A percentile compares a stretch with the other conserved stretches of the same genome.
These are phyloP conservation scores for Apodemus speciosus DNA, from an alignment of 2,113 vertebrate genomes.

Conservation along the genomic window DNA sequence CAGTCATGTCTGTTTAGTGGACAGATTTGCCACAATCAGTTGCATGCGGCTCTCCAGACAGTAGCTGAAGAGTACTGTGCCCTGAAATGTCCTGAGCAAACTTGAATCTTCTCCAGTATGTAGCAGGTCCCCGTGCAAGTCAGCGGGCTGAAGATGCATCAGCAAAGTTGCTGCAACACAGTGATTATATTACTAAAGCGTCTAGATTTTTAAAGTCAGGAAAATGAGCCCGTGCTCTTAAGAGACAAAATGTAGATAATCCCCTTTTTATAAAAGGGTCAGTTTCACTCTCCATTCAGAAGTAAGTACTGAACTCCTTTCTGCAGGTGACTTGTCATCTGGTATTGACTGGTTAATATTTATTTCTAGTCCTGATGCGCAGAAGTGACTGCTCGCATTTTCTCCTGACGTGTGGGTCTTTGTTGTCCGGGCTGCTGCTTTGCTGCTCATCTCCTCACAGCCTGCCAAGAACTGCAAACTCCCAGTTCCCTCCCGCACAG, in stretches of 20 bases:
- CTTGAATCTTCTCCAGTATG: slow-evolving; percentile 76
- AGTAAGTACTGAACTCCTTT: slow-evolving; percentile 67
- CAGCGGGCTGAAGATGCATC: slow-evolving; percentile 62
- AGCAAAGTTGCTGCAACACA: slow-evolving; percentile 71
- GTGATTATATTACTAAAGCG: slow-evolving; percentile 62
- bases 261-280: slow-evolving; percentile 77
- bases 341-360: slow-evolving; percentile 63
- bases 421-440: slow-evolving; percentile 23
- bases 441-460: slow-evolving; percentile 46
- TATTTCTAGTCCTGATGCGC: slow-evolving; percentile 58
- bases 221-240: slow-evolving; percentile 69
- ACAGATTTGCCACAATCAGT: slow-evolving; percentile 51
- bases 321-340: slow-evolving; percentile 67
- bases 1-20: slow-evolving; percentile 35
- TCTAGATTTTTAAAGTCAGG: slow-evolving; percentile 65
- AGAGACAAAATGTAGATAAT: slow-evolving; percentile 65
- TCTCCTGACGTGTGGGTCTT: slow-evolving; percentile 59
- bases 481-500: neutral
- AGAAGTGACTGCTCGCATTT: slow-evolving; percentile 64
- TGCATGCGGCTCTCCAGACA: slow-evolving; percentile 10
- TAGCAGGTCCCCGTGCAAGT: slow-evolving; percentile 61
- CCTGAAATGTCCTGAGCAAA: slow-evolving; percentile 76
- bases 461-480: neutral
- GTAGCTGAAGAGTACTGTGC: slow-evolving; percentile 48
- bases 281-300: slow-evolving; percentile 63